Evolutionary conservation across 2,797 vertebrate species (phyloP), one percentile per base, ranked within the genome.

Genomic region (Saxicola maurus): DNA sequence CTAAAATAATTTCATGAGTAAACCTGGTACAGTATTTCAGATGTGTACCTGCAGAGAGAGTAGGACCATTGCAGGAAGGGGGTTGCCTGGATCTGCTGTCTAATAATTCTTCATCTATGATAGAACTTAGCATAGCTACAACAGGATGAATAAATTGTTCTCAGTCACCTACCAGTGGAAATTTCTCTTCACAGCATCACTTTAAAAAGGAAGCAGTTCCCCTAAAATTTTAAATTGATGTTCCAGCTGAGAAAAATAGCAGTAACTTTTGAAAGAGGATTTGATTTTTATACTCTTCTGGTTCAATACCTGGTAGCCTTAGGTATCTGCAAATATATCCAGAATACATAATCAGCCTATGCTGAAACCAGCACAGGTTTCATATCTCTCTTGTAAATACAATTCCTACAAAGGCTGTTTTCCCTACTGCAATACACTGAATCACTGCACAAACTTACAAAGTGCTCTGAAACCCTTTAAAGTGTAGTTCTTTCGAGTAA

Each of bases 171-270:
- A 82, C 51, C 33, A 71, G 55, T 78, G 43, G 73, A 92, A 91
- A 90, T 87, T 90, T 83, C 52, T 80, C 42, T 89, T 89, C 88
- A 75, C 68, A 93, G 73, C 79, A 65, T 66, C 65, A 37, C 42
- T 91, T 92, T 89, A 72, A 94, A 93, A 87, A 81, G 62, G 76
- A 93, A 93, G 80, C 43, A 51, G 68, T 72, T 91, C 61, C 35
- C 56, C 62, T 42, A 52, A 94, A 93, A 89, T 89, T 40, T 78
- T 89, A 94, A 95, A 93, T 46, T 91, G 90, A 86, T 89, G 55
- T 82, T 94, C 87, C 94, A 94, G 82, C 92, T 87, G 93, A 92
- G 90, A 92, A 93, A 94, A 95, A 91, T 90, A 92, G 80, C 66
- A 87, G 92, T 83, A 85, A 91, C 87, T 90, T 94, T 87, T 0